Percentiles rank a stretch among this genome's conserved stretches.
Evolutionary conservation across 2,113 vertebrate species (phyloP).

Genomic region (Mandrillus leucophaeus): DNA sequence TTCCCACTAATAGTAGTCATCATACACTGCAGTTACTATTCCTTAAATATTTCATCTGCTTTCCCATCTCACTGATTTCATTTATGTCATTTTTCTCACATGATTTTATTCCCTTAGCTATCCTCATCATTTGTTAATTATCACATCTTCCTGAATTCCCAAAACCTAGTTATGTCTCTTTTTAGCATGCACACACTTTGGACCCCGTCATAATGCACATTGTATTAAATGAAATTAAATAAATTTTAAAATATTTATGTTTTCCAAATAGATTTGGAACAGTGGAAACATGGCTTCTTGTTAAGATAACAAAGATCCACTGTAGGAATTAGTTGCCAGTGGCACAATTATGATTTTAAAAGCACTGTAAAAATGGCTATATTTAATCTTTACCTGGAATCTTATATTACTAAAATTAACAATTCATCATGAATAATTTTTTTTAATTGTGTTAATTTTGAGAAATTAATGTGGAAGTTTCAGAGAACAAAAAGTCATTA

Average conservation of each 20-base stretch:
- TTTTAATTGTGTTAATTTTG: not conserved
- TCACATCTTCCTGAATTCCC: not conserved
- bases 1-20: not conserved
- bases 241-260: not conserved
- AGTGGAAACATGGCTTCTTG: not conserved
- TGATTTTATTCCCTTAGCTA: not conserved
- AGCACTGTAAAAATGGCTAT: not conserved
- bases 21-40: not conserved
- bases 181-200: not conserved
- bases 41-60: not conserved
- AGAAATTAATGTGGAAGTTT: not conserved
- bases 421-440: not conserved
- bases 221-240: not conserved
- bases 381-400: not conserved
- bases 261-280: not conserved
- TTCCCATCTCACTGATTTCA: not conserved
- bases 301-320: not conserved
- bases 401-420: not conserved
- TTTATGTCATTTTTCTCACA: constrained; percentile 1
- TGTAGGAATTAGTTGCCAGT: not conserved
- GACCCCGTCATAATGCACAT: not conserved
- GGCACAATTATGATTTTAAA: not conserved
- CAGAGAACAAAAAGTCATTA: not conserved
- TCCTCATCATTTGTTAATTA: not conserved
- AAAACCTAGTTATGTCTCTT: not conserved